These are phyloP conservation scores for Athene cunicularia DNA, from an alignment of 2,113 vertebrate genomes.

Conservation along the genomic window DNA sequence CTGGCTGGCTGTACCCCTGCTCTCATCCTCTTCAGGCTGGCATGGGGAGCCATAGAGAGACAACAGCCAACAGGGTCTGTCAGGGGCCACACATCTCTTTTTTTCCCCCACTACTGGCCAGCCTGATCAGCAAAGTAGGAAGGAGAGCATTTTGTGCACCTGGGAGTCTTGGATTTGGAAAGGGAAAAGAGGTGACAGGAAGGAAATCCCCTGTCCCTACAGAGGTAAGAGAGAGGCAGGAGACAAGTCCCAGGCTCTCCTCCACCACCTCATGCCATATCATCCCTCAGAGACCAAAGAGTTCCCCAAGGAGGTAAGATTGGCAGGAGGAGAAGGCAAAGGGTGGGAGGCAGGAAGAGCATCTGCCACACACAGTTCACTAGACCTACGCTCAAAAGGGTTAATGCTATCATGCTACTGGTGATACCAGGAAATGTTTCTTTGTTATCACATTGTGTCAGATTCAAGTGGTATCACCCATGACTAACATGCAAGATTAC, in stretches of 20 bases:
- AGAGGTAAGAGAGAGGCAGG: background rate
- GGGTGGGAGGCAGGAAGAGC: background rate
- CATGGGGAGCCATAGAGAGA: rapidly evolving
- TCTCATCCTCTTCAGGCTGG: background rate
- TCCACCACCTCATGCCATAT: background rate
- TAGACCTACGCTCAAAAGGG: background rate
- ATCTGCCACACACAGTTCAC: background rate
- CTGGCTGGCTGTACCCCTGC: background rate
- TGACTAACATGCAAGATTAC: background rate
- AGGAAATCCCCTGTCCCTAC: background rate
- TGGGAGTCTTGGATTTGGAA: background rate
- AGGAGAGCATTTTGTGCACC: background rate
- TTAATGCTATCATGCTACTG: background rate
- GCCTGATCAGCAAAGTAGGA: background rate
- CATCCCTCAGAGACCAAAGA: background rate
- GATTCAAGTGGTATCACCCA: background rate
- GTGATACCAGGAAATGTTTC: background rate
- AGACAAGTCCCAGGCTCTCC: background rate
- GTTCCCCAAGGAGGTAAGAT: background rate
- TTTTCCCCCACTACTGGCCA: background rate
- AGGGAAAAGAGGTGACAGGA: background rate
- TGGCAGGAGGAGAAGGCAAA: background rate
- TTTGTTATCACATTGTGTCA: background rate
- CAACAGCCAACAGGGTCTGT: background rate
- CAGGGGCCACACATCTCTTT: background rate